Evolutionary conservation across 1,140 invertebrate species (phyloP), one percentile per base, ranked within the genome.

Genomic region (Eupristina koningsbergeri): DNA sequence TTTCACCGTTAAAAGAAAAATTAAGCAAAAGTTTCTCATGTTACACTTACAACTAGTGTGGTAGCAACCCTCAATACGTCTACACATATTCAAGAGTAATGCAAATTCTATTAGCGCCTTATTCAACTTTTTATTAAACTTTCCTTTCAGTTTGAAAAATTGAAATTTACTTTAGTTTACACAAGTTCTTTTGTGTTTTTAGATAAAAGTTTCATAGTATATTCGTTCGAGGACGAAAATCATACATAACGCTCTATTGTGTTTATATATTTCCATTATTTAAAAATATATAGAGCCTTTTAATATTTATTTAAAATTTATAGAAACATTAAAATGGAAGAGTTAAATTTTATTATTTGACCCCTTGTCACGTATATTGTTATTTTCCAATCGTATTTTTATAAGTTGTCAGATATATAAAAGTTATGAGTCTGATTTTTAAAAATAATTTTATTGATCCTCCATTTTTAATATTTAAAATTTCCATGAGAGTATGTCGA

Each of bases 131-230:
- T 58, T 26, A 26, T 58, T 58, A 3, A 26, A 26, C 5, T 58
- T 58, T 58, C 26, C 26, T 26, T 58, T 58, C 17, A 26, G 53
- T 26, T 58, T 26, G 53, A 58, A 58, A 9, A 58, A 58, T 58
- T 58, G 22, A 58, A 58, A 58, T 58, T 58, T 58, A 58, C 53
- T 58, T 58, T 58, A 58, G 53, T 58, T 58, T 58, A 58, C 53
- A 26, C 26, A 58, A 58, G 53, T 58, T 58, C 22, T 26, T 58
- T 58, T 58, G 1, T 26, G 53, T 58, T 58, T 53, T 53, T 53
- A 53, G 50, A 19, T 19, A 53, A 53, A 53, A 53, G 50, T 53
- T 53, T 9, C 53, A 26, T 58, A 58, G 13, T 26, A 13, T n/a
- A n/a, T 58, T 58, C 2, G 22, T 58, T 58, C 22, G 53, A 26